phyloP scores from a whole-genome alignment of 2,888 invertebrate genomes.

The Mimas tiliae region DNA sequence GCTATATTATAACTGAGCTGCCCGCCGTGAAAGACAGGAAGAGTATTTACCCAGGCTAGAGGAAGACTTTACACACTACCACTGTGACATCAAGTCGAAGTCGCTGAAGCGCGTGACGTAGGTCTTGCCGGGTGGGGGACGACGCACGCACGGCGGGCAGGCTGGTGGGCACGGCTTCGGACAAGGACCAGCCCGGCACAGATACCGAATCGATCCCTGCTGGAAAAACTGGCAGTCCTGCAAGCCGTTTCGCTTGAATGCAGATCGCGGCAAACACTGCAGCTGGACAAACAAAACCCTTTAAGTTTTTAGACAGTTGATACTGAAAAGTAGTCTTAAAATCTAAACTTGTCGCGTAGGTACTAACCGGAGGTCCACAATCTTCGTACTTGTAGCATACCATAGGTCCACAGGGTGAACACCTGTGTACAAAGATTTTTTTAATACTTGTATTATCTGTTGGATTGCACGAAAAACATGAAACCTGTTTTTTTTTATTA shows the following conservation, averaged over 20 bases:
- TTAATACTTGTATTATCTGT: slow-evolving; percentile 1
- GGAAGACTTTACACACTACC: slow-evolving; percentile 58
- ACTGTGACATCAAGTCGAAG: slow-evolving; percentile 77
- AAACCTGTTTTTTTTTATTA: no score
- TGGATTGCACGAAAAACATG: background rate
- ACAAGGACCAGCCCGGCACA: slow-evolving; percentile 72
- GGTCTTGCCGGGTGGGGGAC: slow-evolving; percentile 78
- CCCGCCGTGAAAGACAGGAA: slow-evolving; percentile 65
- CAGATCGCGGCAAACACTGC: slow-evolving; percentile 79
- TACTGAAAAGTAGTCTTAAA: no score
- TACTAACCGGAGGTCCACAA: slow-evolving; percentile 77
- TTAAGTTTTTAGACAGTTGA: slow-evolving; percentile 31
- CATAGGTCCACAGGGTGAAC: slow-evolving; percentile 78
- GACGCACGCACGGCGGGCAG: slow-evolving; percentile 79
- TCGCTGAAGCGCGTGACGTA: slow-evolving; percentile 80
- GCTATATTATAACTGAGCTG: slow-evolving; percentile 42
- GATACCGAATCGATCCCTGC: slow-evolving; percentile 79
- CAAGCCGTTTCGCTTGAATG: slow-evolving; percentile 81
- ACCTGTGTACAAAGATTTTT: slow-evolving; percentile 57
- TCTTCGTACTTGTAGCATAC: slow-evolving; percentile 83
- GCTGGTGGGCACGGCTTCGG: slow-evolving; percentile 67
- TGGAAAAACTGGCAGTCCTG: slow-evolving; percentile 82
- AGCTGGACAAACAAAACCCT: slow-evolving; percentile 53
- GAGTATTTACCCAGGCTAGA: slow-evolving; percentile 62
- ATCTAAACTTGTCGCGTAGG: slow-evolving; percentile 26